phyloP scores from a whole-genome alignment of 1,140 invertebrate species.

The Penaeus vannamei region DNA sequence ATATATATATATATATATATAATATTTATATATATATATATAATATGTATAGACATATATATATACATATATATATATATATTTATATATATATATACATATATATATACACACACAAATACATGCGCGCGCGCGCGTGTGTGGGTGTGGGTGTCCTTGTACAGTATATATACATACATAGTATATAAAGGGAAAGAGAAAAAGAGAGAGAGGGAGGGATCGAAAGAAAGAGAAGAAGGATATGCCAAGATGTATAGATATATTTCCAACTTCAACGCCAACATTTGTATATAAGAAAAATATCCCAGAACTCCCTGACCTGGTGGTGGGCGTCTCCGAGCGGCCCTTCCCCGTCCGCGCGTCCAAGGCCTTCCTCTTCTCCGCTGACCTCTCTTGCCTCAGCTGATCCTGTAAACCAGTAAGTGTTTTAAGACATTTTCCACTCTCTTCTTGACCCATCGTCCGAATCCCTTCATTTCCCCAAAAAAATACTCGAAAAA shows the following conservation, averaged over 20 bases:
- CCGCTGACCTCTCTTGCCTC: conserved; percentile 90
- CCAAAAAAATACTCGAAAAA: not conserved
- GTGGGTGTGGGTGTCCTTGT: too few species aligned
- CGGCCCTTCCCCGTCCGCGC: conserved; percentile 67
- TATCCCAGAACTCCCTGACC: conserved; percentile 22
- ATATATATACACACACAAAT: not conserved
- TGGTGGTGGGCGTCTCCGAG: conserved; percentile 50
- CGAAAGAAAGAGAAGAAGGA: not conserved
- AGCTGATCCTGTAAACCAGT: conserved; percentile 78
- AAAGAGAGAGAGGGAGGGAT: not conserved
- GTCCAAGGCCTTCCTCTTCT: conserved; percentile 87
- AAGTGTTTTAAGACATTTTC: not conserved
- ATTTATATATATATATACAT: too few species aligned
- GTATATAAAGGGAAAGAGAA: not conserved
- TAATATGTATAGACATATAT: too few species aligned
- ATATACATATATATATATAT: too few species aligned
- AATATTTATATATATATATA: too few species aligned
- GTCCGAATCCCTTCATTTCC: too few species aligned
- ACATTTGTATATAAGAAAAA: not conserved
- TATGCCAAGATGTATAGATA: conserved; percentile 18
- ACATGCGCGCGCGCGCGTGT: not conserved
- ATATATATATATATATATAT: too few species aligned
- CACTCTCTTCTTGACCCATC: too few species aligned
- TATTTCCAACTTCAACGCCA: conserved; percentile 26
- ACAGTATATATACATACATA: not conserved